Evolutionary conservation across 2,888 invertebrate species (phyloP), one percentile per base, ranked within the genome.

Genomic region (Flexamia atlantica): DNA sequence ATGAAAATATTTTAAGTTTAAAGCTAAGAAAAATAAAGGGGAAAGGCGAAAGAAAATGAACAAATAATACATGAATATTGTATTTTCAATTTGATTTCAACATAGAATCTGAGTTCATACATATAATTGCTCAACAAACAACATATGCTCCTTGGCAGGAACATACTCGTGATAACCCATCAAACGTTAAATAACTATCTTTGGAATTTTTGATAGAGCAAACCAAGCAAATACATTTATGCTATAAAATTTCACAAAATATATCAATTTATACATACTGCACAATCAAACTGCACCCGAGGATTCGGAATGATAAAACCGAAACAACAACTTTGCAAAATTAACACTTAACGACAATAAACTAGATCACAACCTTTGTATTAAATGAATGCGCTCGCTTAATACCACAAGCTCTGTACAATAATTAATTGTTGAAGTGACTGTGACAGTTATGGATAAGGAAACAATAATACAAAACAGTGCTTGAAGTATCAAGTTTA

Each of bases 201-300:
- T 36, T 72, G 72, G 42, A 72, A 40, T 25, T 72, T 40, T 42
- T 40, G 42, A 72, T 17, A 23, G 25, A 72, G 72, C 72, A 72
- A 72, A 72, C 72, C 14, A 64, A 14, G 64, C 17, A 64, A 64
- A 64, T 64, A 28, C 64, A 64, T 64, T 64, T 64, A 72, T 40
- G 9, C 36, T 72, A 72, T 72, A 72, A 72, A 36, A 72, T 72
- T 72, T 72, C 42, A 72, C 72, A 72, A 72, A 72, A 72, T 72
- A 72, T 40, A 72, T 40, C 72, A 20, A 40, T 72, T 40, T 72
- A 72, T 72, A 72, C 72, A 72, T 20, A 32, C 23, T 23, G 36
- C 72, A 32, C 72, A 72, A 20, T 17, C 64, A 64, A 64, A 30
- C 30, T n/a, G n/a, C n/a, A n/a, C n/a, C n/a, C 64, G 25, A 64